Conservation (phyloP, 1,140 invertebrate genomes). For the Cheumatopsyche charites region DNA sequence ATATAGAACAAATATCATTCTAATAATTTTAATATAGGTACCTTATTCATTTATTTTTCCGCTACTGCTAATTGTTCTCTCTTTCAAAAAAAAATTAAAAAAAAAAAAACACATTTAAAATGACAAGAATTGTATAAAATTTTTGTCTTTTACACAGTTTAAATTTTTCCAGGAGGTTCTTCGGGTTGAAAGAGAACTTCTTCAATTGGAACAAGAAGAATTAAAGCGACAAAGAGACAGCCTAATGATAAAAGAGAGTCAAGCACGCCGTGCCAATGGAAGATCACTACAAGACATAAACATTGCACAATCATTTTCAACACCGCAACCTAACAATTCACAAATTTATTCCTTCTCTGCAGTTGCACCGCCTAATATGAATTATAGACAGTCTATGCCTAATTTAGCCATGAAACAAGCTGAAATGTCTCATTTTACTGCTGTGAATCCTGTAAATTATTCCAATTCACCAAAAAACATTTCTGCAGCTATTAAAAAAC, state of each 20-base stretch:
- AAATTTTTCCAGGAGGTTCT: conserved; percentile 73
- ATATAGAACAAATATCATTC: no score
- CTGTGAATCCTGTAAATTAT: conserved; percentile 9
- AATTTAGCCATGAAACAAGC: conserved; percentile 63
- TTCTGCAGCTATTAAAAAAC: conserved; percentile 50
- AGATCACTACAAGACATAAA: conserved; percentile 68
- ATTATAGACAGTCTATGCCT: conserved; percentile 73
- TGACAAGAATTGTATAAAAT: no score
- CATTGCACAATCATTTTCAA: conserved; percentile 51
- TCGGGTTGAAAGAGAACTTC: conserved; percentile 74
- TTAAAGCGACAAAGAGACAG: conserved; percentile 75
- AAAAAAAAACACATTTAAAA: no score
- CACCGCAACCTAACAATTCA: conserved; percentile 51
- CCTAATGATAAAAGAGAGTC: conserved; percentile 67
- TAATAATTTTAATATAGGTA: no score
- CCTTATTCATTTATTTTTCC: no score
- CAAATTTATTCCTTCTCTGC: conserved; percentile 49
- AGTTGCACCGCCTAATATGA: conserved; percentile 51
- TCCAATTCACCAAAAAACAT: conserved; percentile 50
- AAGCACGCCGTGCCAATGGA: conserved; percentile 65
- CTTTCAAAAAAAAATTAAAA: no score
- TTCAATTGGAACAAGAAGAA: conserved; percentile 78
- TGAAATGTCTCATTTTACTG: conserved; percentile 51
- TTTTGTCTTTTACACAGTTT: no score
- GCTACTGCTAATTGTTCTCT: no score